Base-by-base conservation (phyloP, 2,797 vertebrate genomes). In the Balearica regulorum region DNA sequence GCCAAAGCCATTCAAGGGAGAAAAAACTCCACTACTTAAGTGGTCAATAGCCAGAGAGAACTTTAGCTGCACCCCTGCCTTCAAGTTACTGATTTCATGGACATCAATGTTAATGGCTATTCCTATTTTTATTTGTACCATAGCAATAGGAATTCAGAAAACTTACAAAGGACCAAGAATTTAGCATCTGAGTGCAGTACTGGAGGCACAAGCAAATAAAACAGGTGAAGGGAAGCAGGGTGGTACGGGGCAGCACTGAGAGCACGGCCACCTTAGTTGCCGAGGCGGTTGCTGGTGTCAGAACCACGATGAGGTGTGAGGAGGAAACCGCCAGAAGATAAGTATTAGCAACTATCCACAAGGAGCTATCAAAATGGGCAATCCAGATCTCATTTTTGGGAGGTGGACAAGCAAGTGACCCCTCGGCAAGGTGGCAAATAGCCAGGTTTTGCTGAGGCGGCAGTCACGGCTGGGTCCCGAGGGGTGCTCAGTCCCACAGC, bases 351-450 rank as follows among this genome's bases (percentile, higher is more conserved):
- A 19, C 28, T n/a, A 35, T 16, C 4, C 1, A 41, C 6, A 62
- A 51, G 54, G 43, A 69, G 29, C 26, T 57, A 55, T 17, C 49
- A 64, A 62, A 84, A 62, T 0, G 3, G 73, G 29, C 48, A 20
- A 46, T 2, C 0, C 2, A 84, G 22, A 64, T 29, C 25, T 75
- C 31, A 28, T 39, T 79, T 68, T 57, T 51, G 54, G 29, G 24
- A 69, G 80, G 55, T 3, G 2, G 61, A 41, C 46, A 83, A 60
- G 41, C 3, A 1, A 89, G 44, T 2, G 1, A 35, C 18, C 29
- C 43, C n/a, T 41, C 7, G 0, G 29, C 4, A 0, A 46, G 0
- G 1, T 4, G 21, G 28, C 17, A 28, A 72, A 26, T 3, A 78
- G 33, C 35, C 55, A 68, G 54, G 43, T 31, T 48, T 35, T 35